Percentiles rank a stretch among this genome's conserved stretches.
Evolutionary conservation across 2,113 vertebrate genomes (phyloP).

Genomic region (Dolichotis patagonum): DNA sequence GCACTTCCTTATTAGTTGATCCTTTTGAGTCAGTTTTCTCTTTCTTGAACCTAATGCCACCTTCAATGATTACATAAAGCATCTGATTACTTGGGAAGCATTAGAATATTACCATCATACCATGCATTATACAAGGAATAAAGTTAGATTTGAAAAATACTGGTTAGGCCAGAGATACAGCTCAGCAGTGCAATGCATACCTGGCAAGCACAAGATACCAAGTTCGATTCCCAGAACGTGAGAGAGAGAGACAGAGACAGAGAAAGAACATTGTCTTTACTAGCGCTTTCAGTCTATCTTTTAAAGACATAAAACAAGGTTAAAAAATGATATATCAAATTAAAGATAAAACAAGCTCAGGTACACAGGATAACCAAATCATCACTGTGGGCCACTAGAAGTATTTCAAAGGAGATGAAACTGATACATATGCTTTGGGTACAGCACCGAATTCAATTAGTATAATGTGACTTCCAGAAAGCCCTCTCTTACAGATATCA

Average conservation of each 20-base stretch:
- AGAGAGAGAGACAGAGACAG: too few species aligned
- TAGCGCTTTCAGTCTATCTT: neutral
- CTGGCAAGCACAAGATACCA: too few species aligned
- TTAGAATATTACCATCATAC: conserved; percentile 23
- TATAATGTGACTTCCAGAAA: conserved; percentile 43
- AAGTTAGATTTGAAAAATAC: conserved; percentile 31
- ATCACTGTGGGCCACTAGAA: neutral
- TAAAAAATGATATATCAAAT: neutral
- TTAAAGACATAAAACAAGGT: conserved; percentile 26
- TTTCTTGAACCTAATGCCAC: conserved; percentile 24
- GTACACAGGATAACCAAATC: neutral
- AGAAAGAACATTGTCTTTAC: neutral
- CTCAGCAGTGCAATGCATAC: too few species aligned
- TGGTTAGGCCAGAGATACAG: too few species aligned
- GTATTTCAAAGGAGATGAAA: conserved; percentile 23
- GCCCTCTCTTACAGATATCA: neutral
- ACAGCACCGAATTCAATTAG: conserved; percentile 32
- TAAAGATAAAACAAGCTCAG: conserved; percentile 40
- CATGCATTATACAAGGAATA: neutral
- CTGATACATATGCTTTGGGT: neutral
- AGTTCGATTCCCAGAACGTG: too few species aligned
- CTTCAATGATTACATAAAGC: neutral
- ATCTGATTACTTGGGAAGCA: neutral
- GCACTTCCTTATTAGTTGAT: conserved; percentile 9
- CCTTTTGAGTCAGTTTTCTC: conserved; percentile 19